These are phyloP conservation scores for Rhyacichthys aspro DNA, from an alignment of 2,797 vertebrate genomes.

Conservation along the genomic window DNA sequence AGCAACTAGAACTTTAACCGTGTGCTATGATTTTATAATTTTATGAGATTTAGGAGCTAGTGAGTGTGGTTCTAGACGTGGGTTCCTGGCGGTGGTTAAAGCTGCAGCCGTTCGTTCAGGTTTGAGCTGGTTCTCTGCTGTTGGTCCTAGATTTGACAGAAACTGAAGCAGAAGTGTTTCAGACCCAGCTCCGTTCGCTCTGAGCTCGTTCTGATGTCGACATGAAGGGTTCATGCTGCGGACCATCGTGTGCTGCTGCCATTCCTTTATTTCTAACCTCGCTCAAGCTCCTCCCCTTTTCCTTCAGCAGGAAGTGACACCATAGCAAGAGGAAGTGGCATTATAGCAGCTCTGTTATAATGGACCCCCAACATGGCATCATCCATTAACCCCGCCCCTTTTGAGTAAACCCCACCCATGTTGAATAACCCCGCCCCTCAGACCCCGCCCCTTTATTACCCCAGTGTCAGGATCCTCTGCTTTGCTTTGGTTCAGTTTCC, in stretches of 20 bases:
- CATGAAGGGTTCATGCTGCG: neutral
- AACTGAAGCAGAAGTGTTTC: neutral
- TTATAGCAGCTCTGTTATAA: conserved; percentile 13
- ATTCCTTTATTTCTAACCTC: conserved; percentile 10
- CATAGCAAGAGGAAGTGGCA: conserved; percentile 3
- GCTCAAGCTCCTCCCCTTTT: conserved; percentile 3
- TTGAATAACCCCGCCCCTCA: conserved; percentile 2
- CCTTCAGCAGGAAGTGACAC: conserved; percentile 16
- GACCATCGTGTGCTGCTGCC: conserved; percentile 9
- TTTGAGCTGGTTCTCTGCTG: too few species aligned
- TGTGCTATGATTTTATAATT: too few species aligned
- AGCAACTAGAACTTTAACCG: too few species aligned
- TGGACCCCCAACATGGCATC: conserved; percentile 6
- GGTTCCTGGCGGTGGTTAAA: too few species aligned
- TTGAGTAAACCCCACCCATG: too few species aligned
- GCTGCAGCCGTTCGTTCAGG: too few species aligned
- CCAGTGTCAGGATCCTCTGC: neutral
- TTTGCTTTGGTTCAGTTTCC: neutral
- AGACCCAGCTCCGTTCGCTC: neutral
- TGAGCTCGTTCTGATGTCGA: too few species aligned
- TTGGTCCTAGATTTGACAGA: too few species aligned
- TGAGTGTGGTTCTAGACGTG: too few species aligned
- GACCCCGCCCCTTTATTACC: neutral
- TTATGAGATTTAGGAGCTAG: too few species aligned
- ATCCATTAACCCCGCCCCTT: neutral